Conservation (phyloP, 2,797 vertebrate genomes). For the Mus spretus region DNA sequence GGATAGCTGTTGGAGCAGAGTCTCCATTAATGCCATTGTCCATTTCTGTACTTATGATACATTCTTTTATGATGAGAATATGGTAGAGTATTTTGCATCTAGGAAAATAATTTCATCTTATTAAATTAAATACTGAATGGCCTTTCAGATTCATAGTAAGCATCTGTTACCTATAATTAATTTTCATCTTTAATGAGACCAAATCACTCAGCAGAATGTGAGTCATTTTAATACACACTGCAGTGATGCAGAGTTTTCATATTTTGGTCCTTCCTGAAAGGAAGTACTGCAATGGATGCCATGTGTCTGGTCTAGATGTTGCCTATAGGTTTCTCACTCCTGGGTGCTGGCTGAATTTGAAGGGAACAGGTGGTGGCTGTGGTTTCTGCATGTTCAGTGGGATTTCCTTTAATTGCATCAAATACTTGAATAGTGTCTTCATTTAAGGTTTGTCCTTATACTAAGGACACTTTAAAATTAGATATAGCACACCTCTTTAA, state of each 20-base stretch:
- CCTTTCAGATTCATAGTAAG: conserved; percentile 63
- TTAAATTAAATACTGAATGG: conserved; percentile 62
- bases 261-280: neutral
- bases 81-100: conserved; percentile 36
- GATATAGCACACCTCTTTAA: neutral
- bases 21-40: neutral
- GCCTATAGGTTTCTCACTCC: too few species aligned
- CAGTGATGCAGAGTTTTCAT: neutral
- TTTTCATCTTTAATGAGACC: conserved; percentile 59
- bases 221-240: neutral
- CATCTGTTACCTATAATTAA: conserved; percentile 70
- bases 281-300: neutral
- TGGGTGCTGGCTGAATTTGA: neutral
- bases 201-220: neutral
- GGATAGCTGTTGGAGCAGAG: neutral
- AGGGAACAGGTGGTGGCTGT: neutral
- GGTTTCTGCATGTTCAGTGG: neutral
- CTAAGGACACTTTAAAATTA: neutral
- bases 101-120: conserved; percentile 53
- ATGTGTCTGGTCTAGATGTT: neutral
- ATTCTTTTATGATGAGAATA: conserved; percentile 13
- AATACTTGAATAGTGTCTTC: neutral
- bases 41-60: neutral
- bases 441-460: neutral
- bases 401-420: neutral